Evolutionary conservation across 1,140 invertebrate genomes (phyloP).

Genomic region (Hermetia illucens): DNA sequence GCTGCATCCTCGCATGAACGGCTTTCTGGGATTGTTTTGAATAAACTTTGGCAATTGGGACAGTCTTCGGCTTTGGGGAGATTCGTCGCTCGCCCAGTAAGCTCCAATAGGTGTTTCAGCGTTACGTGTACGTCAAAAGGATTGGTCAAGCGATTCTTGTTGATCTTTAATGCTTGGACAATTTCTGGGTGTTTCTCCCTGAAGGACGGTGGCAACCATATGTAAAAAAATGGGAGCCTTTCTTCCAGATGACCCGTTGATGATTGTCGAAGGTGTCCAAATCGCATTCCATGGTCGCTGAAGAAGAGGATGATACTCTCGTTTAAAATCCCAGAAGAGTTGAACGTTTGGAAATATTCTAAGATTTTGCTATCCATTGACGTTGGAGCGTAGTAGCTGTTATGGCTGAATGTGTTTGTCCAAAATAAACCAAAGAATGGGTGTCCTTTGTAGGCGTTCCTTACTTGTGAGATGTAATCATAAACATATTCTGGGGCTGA

Average conservation of each 20-base stretch:
- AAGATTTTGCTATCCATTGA: slow-evolving; percentile 47
- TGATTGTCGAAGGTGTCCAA: slow-evolving; percentile 53
- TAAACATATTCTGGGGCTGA: slow-evolving; percentile 40
- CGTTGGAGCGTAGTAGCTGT: slow-evolving; percentile 55
- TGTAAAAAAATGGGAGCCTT: slow-evolving; percentile 67
- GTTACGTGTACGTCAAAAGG: slow-evolving; percentile 72
- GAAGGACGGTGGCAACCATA: slow-evolving; percentile 65
- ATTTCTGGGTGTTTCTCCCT: slow-evolving; percentile 43
- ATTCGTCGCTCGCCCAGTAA: slow-evolving; percentile 30
- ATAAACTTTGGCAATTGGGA: slow-evolving; percentile 49
- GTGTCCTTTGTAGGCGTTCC: slow-evolving; percentile 33
- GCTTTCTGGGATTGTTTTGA: slow-evolving; percentile 42
- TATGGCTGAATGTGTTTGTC: slow-evolving; percentile 63
- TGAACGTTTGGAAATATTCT: slow-evolving; percentile 40
- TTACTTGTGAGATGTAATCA: slow-evolving; percentile 41
- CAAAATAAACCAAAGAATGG: slow-evolving; percentile 68
- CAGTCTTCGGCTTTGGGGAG: slow-evolving; percentile 34
- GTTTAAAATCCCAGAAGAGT: slow-evolving; percentile 42
- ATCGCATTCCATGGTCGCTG: slow-evolving; percentile 88
- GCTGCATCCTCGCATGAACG: slow-evolving; percentile 56
- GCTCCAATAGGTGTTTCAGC: slow-evolving; percentile 30
- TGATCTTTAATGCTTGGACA: slow-evolving; percentile 49
- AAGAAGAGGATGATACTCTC: slow-evolving; percentile 62
- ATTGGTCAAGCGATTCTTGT: slow-evolving; percentile 61
- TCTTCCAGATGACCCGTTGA: slow-evolving; percentile 76